These are phyloP conservation scores for Scaptomyza montana DNA, from an alignment of 1,140 invertebrate species.

Conservation along the genomic window DNA sequence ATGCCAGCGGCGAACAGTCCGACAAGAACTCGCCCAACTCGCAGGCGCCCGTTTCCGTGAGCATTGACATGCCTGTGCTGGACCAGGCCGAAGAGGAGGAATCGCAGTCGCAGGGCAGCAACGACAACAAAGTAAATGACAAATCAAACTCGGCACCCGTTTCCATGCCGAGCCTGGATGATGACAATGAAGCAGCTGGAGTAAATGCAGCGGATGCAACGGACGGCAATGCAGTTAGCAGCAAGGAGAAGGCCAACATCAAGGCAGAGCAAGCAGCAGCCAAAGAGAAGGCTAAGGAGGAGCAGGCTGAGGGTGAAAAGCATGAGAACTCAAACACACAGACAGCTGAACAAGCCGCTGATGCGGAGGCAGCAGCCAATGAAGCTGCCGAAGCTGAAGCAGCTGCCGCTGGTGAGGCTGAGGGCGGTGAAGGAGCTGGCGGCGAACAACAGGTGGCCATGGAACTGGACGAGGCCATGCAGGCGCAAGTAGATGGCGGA, in stretches of 20 bases:
- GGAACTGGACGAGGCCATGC: slow-evolving; percentile 83
- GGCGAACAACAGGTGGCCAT: slow-evolving; percentile 79
- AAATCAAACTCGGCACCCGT: slow-evolving; percentile 68
- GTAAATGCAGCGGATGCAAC: slow-evolving; percentile 34
- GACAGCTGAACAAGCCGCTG: slow-evolving; percentile 48
- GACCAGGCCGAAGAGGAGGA: slow-evolving; percentile 80
- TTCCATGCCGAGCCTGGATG: slow-evolving; percentile 83
- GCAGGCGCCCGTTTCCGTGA: slow-evolving; percentile 73
- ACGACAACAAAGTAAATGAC: slow-evolving; percentile 46
- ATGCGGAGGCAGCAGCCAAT: slow-evolving; percentile 38
- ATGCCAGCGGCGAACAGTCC: slow-evolving; percentile 60
- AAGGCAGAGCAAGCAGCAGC: slow-evolving; percentile 42
- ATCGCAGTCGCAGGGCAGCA: slow-evolving; percentile 63
- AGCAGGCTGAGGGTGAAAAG: slow-evolving; percentile 40
- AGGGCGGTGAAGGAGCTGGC: slow-evolving; percentile 46
- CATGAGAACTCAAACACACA: slow-evolving; percentile 42
- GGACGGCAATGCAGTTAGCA: slow-evolving; percentile 49
- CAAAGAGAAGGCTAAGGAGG: slow-evolving; percentile 54
- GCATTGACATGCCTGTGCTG: slow-evolving; percentile 81
- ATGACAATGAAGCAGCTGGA: slow-evolving; percentile 74
- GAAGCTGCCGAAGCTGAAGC: slow-evolving; percentile 58
- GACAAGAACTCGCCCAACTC: slow-evolving; percentile 65
- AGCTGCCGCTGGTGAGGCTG: slow-evolving; percentile 38
- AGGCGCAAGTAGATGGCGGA: slow-evolving; percentile 77
- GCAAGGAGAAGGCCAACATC: slow-evolving; percentile 39